Conservation (phyloP, 1,140 invertebrate genomes). For the Pseudomyrmex flavicornis region DNA sequence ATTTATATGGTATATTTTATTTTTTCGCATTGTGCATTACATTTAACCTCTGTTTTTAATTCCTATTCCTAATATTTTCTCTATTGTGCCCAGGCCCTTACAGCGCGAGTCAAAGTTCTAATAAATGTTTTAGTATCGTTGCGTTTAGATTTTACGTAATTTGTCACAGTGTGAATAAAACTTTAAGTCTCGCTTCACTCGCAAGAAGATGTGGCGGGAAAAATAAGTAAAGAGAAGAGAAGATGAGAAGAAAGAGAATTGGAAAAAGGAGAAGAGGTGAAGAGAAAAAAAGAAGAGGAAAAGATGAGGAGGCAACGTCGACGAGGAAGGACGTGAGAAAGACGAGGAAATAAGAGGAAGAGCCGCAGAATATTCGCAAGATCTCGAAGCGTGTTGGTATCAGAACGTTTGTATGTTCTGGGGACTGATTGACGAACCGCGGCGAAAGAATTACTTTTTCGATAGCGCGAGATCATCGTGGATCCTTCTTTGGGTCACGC, state of each 20-base stretch:
- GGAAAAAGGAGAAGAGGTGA: conserved; percentile 47
- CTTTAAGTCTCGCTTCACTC: conserved; percentile 4
- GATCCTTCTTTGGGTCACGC: background rate
- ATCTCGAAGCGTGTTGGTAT: conserved; percentile 59
- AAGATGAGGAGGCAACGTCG: conserved; percentile 57
- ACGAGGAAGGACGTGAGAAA: conserved; percentile 64
- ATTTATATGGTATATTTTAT: too few relatives aligned
- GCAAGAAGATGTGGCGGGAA: conserved; percentile 1
- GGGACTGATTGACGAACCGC: conserved; percentile 75
- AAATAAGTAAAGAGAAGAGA: conserved; percentile 34
- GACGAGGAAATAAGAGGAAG: conserved; percentile 68
- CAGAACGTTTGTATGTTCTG: conserved; percentile 70
- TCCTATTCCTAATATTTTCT: too few relatives aligned
- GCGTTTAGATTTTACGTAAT: background rate
- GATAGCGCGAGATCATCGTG: conserved; percentile 27
- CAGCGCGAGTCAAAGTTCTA: too few relatives aligned
- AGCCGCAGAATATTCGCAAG: conserved; percentile 60
- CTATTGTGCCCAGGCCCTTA: too few relatives aligned
- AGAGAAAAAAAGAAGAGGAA: conserved; percentile 55
- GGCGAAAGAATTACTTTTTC: conserved; percentile 25
- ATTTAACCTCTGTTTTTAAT: too few relatives aligned
- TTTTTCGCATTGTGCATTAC: too few relatives aligned
- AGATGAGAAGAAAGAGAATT: conserved; percentile 10
- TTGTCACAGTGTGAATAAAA: conserved; percentile 10
- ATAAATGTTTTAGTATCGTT: background rate